A percentile compares a stretch with the other conserved stretches of the same genome.
phyloP scores from a whole-genome alignment of 2,113 vertebrate species.

The Bothrops jararaca region DNA sequence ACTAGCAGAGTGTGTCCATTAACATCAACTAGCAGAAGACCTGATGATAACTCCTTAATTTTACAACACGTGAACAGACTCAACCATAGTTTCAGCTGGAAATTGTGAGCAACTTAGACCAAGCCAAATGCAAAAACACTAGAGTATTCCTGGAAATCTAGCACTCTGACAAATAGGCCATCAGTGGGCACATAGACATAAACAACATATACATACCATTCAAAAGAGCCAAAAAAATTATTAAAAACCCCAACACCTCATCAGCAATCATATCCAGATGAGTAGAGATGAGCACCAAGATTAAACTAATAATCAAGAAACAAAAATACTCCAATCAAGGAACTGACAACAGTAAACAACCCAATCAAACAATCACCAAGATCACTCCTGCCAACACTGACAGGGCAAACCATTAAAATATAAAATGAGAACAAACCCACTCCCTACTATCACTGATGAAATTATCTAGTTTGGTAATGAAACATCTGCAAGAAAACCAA shows the following conservation, averaged over 20 bases:
- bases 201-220: not conserved
- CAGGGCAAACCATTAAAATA: not conserved
- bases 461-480: not conserved
- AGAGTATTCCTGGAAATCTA: not conserved
- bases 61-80: not conserved
- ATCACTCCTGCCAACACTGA: not conserved
- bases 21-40: not conserved
- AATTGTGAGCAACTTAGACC: not conserved
- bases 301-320: not conserved
- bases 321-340: not conserved
- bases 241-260: not conserved
- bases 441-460: not conserved
- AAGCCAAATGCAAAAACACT: not conserved
- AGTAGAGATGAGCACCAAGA: not conserved
- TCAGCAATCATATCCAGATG: not conserved
- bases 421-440: not conserved
- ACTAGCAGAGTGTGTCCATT: not conserved
- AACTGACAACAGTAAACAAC: not conserved
- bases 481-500: not conserved
- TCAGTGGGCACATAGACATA: not conserved
- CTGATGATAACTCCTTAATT: not conserved
- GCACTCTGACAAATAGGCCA: not conserved
- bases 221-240: not conserved
- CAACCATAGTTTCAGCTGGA: not conserved
- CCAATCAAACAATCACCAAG: not conserved